Conservation (phyloP, 2,888 invertebrate species). For the Phrixothrix hirtus region DNA sequence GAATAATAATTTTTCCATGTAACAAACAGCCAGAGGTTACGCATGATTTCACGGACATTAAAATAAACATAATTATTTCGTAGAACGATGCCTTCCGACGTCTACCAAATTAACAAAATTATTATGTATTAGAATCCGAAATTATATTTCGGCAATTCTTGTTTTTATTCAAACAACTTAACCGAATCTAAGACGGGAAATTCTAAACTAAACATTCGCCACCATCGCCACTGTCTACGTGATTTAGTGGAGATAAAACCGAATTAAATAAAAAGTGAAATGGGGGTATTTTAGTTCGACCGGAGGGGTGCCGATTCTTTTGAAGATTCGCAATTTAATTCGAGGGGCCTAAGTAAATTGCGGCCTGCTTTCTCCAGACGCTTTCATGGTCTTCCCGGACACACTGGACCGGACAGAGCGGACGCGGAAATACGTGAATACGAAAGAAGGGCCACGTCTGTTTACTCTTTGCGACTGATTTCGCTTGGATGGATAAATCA, state of each 20-base stretch:
- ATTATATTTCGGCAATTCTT: too few species aligned
- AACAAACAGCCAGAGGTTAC: constrained; percentile 22
- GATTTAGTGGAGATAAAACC: constrained; percentile 47
- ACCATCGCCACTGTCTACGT: constrained; percentile 10
- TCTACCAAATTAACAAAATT: too few species aligned
- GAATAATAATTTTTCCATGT: constrained; percentile 16
- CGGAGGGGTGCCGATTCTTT: constrained; percentile 46
- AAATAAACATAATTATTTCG: constrained; percentile 19
- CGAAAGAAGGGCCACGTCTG: constrained; percentile 37
- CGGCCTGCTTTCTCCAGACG: constrained; percentile 50
- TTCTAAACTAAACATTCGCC: constrained; percentile 9
- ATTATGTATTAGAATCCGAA: too few species aligned
- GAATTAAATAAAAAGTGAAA: constrained; percentile 54
- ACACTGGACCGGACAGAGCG: constrained; percentile 32
- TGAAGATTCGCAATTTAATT: constrained; percentile 56
- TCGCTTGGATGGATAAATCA: constrained; percentile 38
- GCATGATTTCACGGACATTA: constrained; percentile 22
- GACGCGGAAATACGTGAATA: constrained; percentile 36
- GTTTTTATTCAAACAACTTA: not conserved
- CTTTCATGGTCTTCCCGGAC: constrained; percentile 39
- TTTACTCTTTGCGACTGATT: constrained; percentile 44
- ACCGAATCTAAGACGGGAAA: not conserved
- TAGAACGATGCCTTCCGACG: constrained; percentile 3
- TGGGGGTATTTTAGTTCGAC: constrained; percentile 48
- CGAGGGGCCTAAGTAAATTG: constrained; percentile 56